phyloP scores from a whole-genome alignment of 1,140 invertebrate species.

The Drosophila parvula region DNA sequence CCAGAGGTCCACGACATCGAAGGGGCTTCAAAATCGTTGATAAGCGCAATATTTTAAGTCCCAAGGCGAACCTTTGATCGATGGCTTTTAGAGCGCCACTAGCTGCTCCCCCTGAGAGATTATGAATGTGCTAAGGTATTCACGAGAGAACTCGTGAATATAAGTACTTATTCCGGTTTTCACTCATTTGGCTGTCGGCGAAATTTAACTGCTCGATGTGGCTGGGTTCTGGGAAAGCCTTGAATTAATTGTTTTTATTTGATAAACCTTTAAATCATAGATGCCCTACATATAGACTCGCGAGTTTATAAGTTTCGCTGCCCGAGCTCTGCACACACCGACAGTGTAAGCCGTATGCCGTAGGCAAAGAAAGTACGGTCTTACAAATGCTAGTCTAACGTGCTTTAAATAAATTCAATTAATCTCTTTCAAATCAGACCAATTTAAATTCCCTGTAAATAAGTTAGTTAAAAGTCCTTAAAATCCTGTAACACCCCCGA shows the following conservation, averaged over 20 bases:
- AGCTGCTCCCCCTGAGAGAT: constrained; percentile 7
- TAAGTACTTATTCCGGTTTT: constrained; percentile 17
- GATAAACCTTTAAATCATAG: neutral
- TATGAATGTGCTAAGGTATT: constrained; percentile 17
- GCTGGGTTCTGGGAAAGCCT: neutral
- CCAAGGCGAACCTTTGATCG: constrained; percentile 54
- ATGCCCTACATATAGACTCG: too few species aligned
- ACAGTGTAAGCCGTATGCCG: too few species aligned
- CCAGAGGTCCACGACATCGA: constrained; percentile 46
- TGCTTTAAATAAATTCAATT: neutral
- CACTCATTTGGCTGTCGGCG: neutral
- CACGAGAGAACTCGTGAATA: constrained; percentile 11
- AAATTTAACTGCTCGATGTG: neutral
- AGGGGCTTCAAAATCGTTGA: constrained; percentile 7
- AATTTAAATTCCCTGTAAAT: neutral
- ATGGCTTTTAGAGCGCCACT: constrained; percentile 58
- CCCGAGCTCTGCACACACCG: too few species aligned
- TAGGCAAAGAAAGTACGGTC: too few species aligned
- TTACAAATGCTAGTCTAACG: too few species aligned
- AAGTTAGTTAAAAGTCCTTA: neutral
- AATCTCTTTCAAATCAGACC: neutral
- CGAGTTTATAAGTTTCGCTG: too few species aligned
- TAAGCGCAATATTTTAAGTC: constrained; percentile 28
- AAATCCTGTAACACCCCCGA: neutral
- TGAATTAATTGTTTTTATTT: neutral